Evolutionary conservation across 2,113 vertebrate genomes (phyloP).

Genomic region (Phaethon lepturus): DNA sequence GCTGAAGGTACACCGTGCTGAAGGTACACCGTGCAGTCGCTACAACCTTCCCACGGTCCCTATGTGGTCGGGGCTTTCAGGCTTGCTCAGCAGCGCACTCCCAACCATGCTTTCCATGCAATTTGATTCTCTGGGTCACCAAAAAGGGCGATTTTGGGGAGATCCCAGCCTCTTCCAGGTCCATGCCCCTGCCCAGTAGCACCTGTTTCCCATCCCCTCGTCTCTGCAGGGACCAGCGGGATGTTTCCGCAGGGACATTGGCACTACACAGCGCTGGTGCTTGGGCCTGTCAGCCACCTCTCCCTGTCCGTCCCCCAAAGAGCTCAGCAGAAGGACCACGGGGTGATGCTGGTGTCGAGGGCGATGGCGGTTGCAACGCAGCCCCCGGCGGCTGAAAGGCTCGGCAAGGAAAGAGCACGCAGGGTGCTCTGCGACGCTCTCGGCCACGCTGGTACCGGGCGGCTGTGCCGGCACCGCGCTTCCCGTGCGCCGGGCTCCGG

Average conservation of each 20-base stretch:
- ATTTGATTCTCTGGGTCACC: not conserved
- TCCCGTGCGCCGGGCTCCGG: fast-evolving
- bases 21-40: fast-evolving
- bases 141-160: not conserved
- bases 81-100: not conserved
- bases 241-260: too few species aligned
- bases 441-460: fast-evolving
- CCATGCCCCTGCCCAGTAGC: not conserved
- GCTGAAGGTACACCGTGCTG: not conserved
- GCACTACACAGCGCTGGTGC: too few species aligned
- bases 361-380: not conserved
- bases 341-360: not conserved
- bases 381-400: not conserved
- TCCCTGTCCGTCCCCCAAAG: not conserved
- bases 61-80: not conserved
- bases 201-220: not conserved
- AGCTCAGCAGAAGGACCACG: not conserved
- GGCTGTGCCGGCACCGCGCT: not conserved
- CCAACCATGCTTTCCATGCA: not conserved
- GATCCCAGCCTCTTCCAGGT: not conserved
- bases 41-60: fast-evolving
- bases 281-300: too few species aligned
- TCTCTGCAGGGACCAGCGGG: not conserved
- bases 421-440: not conserved
- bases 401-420: not conserved